These are phyloP conservation scores for Trichogramma dendrolimi DNA, from an alignment of 2,888 invertebrate species.

Conservation along the genomic window DNA sequence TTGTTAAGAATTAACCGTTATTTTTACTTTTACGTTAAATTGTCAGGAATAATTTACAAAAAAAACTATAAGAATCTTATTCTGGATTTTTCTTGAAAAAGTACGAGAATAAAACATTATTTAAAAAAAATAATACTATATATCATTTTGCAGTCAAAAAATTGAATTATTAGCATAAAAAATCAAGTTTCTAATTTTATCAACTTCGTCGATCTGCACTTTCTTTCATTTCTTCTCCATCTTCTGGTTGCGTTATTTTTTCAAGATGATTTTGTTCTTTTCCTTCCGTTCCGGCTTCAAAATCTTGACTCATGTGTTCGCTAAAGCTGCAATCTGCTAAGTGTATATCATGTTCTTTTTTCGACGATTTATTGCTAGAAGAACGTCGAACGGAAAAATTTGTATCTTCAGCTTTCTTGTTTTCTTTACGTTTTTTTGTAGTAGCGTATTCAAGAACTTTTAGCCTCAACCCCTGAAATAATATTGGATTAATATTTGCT, in stretches of 20 bases:
- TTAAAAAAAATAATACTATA: not conserved
- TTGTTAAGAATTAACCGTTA: not conserved
- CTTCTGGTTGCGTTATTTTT: not conserved
- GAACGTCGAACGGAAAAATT: no score
- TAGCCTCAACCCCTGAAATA: no score
- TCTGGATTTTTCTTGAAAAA: not conserved
- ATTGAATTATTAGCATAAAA: not conserved
- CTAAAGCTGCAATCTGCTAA: no score
- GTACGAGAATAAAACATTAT: not conserved
- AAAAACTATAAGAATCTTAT: not conserved
- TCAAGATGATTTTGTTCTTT: not conserved
- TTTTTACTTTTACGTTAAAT: not conserved
- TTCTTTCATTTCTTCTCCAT: not conserved
- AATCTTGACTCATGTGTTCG: no score
- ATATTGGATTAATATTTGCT: no score
- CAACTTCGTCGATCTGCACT: not conserved
- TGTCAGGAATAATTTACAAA: not conserved
- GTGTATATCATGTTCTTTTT: no score
- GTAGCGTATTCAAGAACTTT: no score
- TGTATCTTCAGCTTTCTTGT: no score
- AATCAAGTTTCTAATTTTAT: not conserved
- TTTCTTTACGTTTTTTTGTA: no score
- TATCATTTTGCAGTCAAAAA: no score
- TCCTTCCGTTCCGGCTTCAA: no score
- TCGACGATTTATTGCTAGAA: no score